Evolutionary conservation across 2,797 vertebrate species (phyloP).

Genomic region (Schizopygopsis pylzovi): DNA sequence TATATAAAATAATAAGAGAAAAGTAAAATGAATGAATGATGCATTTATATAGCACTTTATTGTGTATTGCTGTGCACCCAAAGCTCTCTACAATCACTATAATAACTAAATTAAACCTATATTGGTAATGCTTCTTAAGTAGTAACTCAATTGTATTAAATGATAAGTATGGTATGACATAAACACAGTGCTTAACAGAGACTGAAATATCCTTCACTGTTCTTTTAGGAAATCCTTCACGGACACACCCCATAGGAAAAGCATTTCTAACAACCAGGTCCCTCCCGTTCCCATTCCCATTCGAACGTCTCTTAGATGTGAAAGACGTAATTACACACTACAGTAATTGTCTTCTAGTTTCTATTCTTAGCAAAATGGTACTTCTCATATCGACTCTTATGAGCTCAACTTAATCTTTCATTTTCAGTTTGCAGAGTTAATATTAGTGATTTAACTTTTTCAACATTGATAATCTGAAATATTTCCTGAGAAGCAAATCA

Average conservation of each 20-base stretch:
- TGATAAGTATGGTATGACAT: background rate
- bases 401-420: background rate
- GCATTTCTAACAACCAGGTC: conserved; percentile 68
- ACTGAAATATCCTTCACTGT: conserved; percentile 64
- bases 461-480: background rate
- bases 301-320: conserved; percentile 64
- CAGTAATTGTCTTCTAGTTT: conserved; percentile 23
- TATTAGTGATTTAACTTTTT: background rate
- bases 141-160: background rate
- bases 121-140: background rate
- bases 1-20: background rate
- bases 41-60: no score
- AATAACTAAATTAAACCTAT: background rate
- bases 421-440: background rate
- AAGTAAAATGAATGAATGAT: background rate
- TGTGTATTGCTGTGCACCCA: no score
- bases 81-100: no score
- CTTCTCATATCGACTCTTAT: background rate
- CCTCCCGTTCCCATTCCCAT: conserved; percentile 72
- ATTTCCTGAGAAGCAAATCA: background rate
- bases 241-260: conserved; percentile 72
- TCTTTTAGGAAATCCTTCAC: conserved; percentile 70
- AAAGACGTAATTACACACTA: conserved; percentile 49
- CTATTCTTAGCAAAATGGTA: background rate
- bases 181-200: conserved; percentile 43